These are phyloP conservation scores for Plecotus auritus DNA, from an alignment of 2,113 vertebrate genomes.

Conservation along the genomic window DNA sequence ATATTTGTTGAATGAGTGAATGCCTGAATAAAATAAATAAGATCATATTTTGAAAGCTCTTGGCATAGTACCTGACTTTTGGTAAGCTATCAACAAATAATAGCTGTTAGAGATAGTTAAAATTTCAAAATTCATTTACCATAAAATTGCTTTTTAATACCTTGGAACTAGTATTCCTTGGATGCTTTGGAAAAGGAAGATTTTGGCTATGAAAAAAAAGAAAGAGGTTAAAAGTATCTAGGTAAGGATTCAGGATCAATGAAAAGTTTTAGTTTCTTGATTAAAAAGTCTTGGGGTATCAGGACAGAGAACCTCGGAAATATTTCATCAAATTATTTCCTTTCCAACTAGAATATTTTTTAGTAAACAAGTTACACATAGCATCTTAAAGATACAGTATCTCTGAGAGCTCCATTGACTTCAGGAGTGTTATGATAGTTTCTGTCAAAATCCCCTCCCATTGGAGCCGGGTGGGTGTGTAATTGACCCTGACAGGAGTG, in stretches of 20 bases:
- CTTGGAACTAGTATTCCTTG: neutral
- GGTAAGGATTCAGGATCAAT: neutral
- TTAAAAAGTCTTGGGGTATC: neutral
- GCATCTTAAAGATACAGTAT: neutral
- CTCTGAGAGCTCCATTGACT: neutral
- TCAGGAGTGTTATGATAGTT: neutral
- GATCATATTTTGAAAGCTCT: neutral
- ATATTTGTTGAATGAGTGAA: neutral
- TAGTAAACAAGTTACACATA: neutral
- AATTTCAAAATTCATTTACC: neutral
- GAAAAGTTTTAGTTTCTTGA: neutral
- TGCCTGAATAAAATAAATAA: neutral
- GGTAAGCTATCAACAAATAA: neutral
- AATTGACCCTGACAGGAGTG: neutral
- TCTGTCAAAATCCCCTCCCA: neutral
- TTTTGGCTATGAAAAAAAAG: neutral
- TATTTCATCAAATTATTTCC: neutral
- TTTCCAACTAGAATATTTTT: neutral
- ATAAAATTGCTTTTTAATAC: neutral
- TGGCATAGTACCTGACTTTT: neutral
- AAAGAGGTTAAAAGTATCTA: neutral
- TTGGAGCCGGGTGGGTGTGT: fast-evolving
- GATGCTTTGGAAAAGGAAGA: neutral
- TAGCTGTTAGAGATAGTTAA: neutral
- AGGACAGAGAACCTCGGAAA: neutral